phyloP scores from a whole-genome alignment of 2,797 vertebrate species.

The Syncerus caffer region DNA sequence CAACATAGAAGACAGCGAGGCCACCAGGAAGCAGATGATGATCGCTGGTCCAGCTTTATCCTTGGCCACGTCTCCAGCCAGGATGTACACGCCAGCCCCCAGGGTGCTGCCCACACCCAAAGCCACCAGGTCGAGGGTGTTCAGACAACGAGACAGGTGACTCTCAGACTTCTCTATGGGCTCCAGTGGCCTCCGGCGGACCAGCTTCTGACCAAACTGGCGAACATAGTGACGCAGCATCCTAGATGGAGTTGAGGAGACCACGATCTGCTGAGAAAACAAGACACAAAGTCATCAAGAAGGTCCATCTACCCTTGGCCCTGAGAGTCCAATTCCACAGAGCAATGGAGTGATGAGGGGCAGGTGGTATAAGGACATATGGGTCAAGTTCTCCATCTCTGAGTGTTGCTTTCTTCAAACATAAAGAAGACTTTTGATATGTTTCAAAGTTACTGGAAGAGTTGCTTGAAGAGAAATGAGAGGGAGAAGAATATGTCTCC shows the following conservation, averaged over 20 bases:
- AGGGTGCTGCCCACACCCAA: conserved; percentile 92
- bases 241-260: not conserved
- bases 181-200: conserved; percentile 84
- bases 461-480: not conserved
- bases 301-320: not conserved
- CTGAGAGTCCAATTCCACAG: no score
- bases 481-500: not conserved
- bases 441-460: not conserved
- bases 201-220: conserved; percentile 83
- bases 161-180: conserved; percentile 72
- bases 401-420: not conserved
- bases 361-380: not conserved
- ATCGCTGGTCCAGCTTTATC: conserved; percentile 91
- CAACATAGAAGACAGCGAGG: conserved; percentile 90
- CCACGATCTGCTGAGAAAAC: not conserved
- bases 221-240: conserved; percentile 56
- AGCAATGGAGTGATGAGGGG: not conserved
- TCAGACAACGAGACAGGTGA: conserved; percentile 89
- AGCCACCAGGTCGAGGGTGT: conserved; percentile 91
- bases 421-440: not conserved
- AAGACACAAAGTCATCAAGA: not conserved
- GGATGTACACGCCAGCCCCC: conserved; percentile 92
- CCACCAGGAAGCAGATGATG: conserved; percentile 92
- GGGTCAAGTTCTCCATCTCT: not conserved
- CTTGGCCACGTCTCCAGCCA: conserved; percentile 91